These are phyloP conservation scores for Entosphenus tridentatus DNA, from an alignment of 2,113 vertebrate genomes.

Conservation along the genomic window DNA sequence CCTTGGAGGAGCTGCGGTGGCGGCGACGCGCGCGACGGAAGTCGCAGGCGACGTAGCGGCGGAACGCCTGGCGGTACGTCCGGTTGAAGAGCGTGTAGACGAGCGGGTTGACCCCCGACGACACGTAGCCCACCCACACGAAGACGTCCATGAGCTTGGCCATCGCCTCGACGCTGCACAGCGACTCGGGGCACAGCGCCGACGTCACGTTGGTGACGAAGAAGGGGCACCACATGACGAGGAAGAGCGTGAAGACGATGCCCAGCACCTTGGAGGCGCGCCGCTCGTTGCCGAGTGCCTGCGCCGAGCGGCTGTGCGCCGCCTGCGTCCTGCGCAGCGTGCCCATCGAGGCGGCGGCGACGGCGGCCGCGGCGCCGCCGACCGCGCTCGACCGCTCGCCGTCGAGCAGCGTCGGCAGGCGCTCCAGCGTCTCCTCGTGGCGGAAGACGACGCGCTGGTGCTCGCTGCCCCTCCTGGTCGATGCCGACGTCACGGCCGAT, in stretches of 20 bases:
- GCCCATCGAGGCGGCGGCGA: too few species aligned
- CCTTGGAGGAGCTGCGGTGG: too few species aligned
- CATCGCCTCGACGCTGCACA: constrained; percentile 36
- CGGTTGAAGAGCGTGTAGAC: constrained; percentile 95
- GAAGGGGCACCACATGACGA: constrained; percentile 94
- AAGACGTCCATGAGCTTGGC: constrained; percentile 60
- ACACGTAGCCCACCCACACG: constrained; percentile 86
- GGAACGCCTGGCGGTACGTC: constrained; percentile 76
- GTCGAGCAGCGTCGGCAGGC: too few species aligned
- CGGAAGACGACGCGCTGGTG: too few species aligned
- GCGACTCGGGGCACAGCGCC: constrained; percentile 36
- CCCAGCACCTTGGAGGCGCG: constrained; percentile 90
- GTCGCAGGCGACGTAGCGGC: neutral
- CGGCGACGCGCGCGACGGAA: too few species aligned
- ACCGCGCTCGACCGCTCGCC: too few species aligned
- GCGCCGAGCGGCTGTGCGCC: constrained; percentile 41
- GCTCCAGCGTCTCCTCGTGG: too few species aligned
- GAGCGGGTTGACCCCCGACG: constrained; percentile 81
- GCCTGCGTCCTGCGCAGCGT: too few species aligned
- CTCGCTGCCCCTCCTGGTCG: too few species aligned
- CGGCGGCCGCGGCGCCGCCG: too few species aligned
- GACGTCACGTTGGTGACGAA: constrained; percentile 86
- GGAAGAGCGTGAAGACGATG: constrained; percentile 83
- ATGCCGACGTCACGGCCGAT: too few species aligned
- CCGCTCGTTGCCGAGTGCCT: constrained; percentile 84